phyloP scores from a whole-genome alignment of 1,140 invertebrate genomes.

The Bombus sylvicola region DNA sequence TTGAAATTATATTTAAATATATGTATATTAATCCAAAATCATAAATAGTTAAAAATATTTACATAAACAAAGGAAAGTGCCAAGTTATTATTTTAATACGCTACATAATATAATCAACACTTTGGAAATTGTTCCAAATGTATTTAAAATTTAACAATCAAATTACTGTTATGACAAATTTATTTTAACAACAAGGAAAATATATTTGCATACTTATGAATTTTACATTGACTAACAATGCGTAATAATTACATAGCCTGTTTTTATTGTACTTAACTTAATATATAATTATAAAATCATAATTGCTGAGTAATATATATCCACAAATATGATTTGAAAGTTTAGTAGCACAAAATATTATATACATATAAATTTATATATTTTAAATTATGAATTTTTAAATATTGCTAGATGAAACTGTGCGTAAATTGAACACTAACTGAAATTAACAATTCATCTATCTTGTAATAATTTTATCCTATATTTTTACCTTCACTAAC shows the following conservation, averaged over 20 bases:
- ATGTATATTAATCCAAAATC: slow-evolving; percentile 1
- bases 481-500: neutral
- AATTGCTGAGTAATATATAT: slow-evolving; percentile 24
- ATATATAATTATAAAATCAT: neutral
- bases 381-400: slow-evolving; percentile 20
- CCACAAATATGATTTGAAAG: slow-evolving; percentile 10
- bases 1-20: slow-evolving; percentile 17
- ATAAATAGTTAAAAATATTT: slow-evolving; percentile 1
- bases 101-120: slow-evolving; percentile 23
- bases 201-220: neutral
- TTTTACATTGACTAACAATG: neutral
- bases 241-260: slow-evolving; percentile 12
- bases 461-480: slow-evolving; percentile 5
- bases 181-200: neutral
- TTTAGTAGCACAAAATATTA: slow-evolving; percentile 13
- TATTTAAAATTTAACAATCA: slow-evolving; percentile 29
- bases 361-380: neutral
- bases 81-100: slow-evolving; percentile 27
- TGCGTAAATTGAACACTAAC: neutral
- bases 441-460: neutral
- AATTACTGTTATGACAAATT: slow-evolving; percentile 30
- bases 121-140: slow-evolving; percentile 47
- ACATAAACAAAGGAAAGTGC: slow-evolving; percentile 25
- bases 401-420: neutral
- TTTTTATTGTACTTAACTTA: slow-evolving; percentile 48